Evolutionary conservation across 2,888 invertebrate species (phyloP).

Genomic region (Diarsia dahlii): DNA sequence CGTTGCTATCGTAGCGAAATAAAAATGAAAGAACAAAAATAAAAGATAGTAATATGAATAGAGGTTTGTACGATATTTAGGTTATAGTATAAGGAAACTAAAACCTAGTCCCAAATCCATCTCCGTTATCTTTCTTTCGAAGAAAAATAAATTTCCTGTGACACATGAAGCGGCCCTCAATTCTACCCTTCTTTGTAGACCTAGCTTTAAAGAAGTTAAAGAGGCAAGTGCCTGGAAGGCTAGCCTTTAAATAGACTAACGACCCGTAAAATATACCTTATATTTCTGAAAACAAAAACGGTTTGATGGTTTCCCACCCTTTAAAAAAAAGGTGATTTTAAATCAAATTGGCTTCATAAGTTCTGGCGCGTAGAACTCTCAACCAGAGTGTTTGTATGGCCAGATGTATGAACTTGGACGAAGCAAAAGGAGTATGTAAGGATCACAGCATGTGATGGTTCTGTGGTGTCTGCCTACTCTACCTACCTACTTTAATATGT

Average conservation of each 20-base stretch:
- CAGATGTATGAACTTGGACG: no score
- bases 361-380: no score
- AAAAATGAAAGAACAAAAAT: not conserved
- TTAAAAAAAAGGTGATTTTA: not conserved
- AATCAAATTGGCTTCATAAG: not conserved
- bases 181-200: not conserved
- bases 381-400: no score
- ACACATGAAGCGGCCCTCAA: constrained; percentile 12
- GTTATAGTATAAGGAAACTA: not conserved
- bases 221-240: not conserved
- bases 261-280: not conserved
- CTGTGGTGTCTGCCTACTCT: no score
- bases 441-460: no score
- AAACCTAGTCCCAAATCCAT: not conserved
- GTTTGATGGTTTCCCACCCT: no score
- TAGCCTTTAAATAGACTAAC: not conserved
- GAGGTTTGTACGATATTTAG: not conserved
- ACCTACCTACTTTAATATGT: no score
- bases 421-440: no score
- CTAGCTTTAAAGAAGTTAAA: not conserved
- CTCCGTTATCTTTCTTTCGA: not conserved
- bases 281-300: not conserved
- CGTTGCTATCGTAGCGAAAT: not conserved
- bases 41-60: not conserved
- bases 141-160: constrained; percentile 14